Evolutionary conservation across 2,888 invertebrate species (phyloP).

Genomic region (Dilophus febrilis): DNA sequence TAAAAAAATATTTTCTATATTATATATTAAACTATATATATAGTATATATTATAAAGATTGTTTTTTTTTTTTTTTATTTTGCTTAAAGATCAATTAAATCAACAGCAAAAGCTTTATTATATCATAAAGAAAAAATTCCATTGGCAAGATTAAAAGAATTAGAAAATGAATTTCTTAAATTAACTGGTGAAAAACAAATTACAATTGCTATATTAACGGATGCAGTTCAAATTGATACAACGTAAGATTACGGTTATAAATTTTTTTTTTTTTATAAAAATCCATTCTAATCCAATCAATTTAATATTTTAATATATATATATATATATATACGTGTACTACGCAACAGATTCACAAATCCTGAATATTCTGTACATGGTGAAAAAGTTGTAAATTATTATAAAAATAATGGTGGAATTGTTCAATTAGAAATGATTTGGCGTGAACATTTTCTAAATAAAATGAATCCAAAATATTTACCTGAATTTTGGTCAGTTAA

Average conservation of each 20-base stretch:
- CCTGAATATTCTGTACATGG: slow-evolving; percentile 37
- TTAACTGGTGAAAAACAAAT: no score
- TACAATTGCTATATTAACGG: neutral
- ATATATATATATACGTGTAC: slow-evolving; percentile 6
- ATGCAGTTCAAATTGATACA: neutral
- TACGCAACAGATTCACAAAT: slow-evolving; percentile 28
- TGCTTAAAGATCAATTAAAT: slow-evolving; percentile 1
- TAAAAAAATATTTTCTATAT: neutral
- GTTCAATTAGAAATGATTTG: slow-evolving; percentile 52
- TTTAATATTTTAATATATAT: neutral
- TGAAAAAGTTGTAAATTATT: slow-evolving; percentile 40
- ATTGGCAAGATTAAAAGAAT: no score
- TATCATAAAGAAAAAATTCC: neutral
- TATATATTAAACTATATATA: neutral
- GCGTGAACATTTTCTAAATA: slow-evolving; percentile 55
- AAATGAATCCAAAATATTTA: slow-evolving; percentile 53
- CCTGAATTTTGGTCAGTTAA: slow-evolving; percentile 61
- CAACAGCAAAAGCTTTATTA: neutral
- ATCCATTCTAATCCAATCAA: neutral
- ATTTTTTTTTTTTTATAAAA: neutral
- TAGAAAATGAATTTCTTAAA: no score
- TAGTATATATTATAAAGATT: neutral
- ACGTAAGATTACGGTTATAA: neutral
- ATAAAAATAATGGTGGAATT: slow-evolving; percentile 35
- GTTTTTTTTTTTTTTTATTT: slow-evolving; percentile 1